Conservation (phyloP, 1,140 invertebrate genomes). For the Amyelois transitella region DNA sequence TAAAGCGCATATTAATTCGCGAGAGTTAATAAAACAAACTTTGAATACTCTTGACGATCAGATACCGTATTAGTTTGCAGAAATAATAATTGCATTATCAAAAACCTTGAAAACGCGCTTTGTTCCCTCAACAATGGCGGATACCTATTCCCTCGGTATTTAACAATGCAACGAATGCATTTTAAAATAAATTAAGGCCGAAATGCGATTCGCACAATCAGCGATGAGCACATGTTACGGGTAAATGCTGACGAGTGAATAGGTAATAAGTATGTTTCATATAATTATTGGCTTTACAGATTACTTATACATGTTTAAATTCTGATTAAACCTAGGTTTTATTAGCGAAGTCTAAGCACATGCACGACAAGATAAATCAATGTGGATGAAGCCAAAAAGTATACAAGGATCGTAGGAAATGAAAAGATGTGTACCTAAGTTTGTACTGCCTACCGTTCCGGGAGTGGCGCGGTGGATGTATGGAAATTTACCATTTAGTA, state of each 20-base stretch:
- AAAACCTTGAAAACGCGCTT: conserved; percentile 36
- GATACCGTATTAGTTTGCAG: conserved; percentile 30
- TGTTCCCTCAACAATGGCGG: conserved; percentile 36
- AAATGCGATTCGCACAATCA: conserved; percentile 21
- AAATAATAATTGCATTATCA: conserved; percentile 42
- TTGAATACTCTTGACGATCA: conserved; percentile 24
- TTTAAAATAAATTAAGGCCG: conserved; percentile 21
- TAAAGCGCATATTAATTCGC: neutral
- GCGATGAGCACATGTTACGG: neutral
- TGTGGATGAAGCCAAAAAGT: too few species aligned
- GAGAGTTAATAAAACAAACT: neutral
- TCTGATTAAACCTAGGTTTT: too few species aligned
- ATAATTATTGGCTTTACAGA: neutral
- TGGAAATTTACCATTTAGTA: too few species aligned
- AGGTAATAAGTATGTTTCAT: neutral
- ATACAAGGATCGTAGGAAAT: too few species aligned
- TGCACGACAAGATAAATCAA: too few species aligned
- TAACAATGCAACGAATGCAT: conserved; percentile 27
- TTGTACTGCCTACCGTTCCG: too few species aligned
- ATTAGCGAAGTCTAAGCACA: too few species aligned
- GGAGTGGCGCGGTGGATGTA: too few species aligned
- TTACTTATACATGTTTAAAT: too few species aligned
- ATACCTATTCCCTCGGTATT: neutral
- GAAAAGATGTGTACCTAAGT: too few species aligned
- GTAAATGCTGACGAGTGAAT: neutral